phyloP scores from a whole-genome alignment of 1,140 invertebrate species.

The Manduca sexta region DNA sequence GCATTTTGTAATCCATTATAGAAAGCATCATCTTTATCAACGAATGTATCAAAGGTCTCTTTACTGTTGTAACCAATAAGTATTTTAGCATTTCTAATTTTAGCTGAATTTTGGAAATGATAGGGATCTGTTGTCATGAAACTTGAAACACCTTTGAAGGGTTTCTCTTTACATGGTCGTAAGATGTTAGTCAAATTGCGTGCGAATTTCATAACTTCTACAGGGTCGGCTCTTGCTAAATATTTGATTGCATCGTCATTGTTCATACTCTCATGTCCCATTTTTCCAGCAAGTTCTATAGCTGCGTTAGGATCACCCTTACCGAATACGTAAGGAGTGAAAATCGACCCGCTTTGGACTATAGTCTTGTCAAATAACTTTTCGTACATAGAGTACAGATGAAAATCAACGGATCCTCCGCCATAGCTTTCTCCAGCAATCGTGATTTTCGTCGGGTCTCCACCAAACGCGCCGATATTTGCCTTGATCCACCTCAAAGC shows the following conservation, averaged over 20 bases:
- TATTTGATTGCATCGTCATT: slow-evolving; percentile 14
- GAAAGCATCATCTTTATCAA: slow-evolving; percentile 1
- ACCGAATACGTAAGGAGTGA: slow-evolving; percentile 7
- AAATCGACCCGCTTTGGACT: slow-evolving; percentile 22
- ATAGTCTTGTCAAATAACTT: slow-evolving; percentile 24
- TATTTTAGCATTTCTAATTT: slow-evolving; percentile 11
- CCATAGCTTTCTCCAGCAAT: slow-evolving; percentile 80
- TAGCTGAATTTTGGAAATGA: slow-evolving; percentile 9
- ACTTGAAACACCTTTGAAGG: slow-evolving; percentile 7
- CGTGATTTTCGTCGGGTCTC: slow-evolving; percentile 79
- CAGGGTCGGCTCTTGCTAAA: slow-evolving; percentile 12
- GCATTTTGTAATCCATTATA: slow-evolving; percentile 7
- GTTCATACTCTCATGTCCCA: slow-evolving; percentile 6
- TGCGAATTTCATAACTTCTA: slow-evolving; percentile 13
- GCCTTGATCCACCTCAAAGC: slow-evolving; percentile 78
- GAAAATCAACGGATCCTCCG: slow-evolving; percentile 72
- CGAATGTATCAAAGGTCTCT: slow-evolving; percentile 17
- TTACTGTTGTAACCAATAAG: slow-evolving; percentile 25
- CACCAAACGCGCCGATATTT: slow-evolving; percentile 80
- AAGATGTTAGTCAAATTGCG: slow-evolving; percentile 7
- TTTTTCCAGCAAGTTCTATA: slow-evolving; percentile 10
- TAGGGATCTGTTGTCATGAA: slow-evolving; percentile 15
- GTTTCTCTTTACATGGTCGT: slow-evolving; percentile 18
- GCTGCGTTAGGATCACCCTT: slow-evolving; percentile 15
- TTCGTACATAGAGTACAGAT: slow-evolving; percentile 26